A percentile compares a stretch with the other conserved stretches of the same genome.
phyloP scores from a whole-genome alignment of 2,113 vertebrate genomes.

The Rhodinocichla rosea region DNA sequence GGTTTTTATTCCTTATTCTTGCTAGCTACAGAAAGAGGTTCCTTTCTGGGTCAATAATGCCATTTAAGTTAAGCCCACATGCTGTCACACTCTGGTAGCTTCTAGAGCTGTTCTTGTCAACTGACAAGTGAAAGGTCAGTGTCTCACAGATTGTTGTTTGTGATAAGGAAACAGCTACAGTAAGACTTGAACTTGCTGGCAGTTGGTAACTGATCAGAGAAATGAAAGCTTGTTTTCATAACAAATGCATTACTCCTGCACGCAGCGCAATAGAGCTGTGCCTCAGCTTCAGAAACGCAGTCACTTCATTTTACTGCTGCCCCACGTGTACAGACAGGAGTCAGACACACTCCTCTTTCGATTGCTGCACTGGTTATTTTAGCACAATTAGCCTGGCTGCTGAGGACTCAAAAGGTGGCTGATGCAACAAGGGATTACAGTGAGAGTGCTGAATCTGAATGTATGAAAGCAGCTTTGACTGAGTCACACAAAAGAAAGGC shows the following conservation, averaged over 20 bases:
- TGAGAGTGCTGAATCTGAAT: background rate
- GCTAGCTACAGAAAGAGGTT: background rate
- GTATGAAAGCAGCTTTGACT: background rate
- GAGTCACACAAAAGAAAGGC: background rate
- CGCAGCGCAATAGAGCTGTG: background rate
- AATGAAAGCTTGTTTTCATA: background rate
- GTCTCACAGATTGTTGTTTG: conserved; percentile 32
- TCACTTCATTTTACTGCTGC: background rate
- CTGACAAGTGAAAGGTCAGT: conserved; percentile 50
- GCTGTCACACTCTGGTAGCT: conserved; percentile 40
- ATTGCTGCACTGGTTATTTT: background rate
- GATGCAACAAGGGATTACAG: background rate
- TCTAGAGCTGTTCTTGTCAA: conserved; percentile 16
- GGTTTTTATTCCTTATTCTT: background rate
- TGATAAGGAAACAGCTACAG: background rate
- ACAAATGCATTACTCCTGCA: background rate
- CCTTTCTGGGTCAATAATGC: conserved; percentile 64
- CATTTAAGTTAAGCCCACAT: conserved; percentile 39
- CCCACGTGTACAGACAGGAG: background rate
- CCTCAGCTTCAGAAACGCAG: background rate
- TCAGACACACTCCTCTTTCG: background rate
- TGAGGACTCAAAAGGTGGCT: conserved; percentile 2
- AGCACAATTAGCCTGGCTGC: background rate
- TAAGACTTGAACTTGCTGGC: background rate
- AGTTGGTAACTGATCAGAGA: background rate